Percentiles rank a stretch among this genome's conserved stretches.
Conservation (phyloP, 2,113 vertebrate genomes). For the Corvus cornix region DNA sequence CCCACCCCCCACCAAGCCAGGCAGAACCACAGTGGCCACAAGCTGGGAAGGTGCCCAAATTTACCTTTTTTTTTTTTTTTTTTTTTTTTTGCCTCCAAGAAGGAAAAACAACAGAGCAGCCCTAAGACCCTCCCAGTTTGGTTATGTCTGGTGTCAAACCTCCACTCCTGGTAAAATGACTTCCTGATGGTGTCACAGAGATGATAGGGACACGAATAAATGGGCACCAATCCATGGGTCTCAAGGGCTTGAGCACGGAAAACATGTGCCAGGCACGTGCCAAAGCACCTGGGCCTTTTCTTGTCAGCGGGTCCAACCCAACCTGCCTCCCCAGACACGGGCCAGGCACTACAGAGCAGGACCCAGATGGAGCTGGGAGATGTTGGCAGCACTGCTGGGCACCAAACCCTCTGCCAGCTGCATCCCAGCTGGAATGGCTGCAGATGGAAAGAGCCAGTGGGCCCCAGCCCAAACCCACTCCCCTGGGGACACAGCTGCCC, state of each 20-base stretch:
- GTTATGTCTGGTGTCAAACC: not conserved
- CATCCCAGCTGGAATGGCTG: not conserved
- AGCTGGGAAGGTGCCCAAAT: not conserved
- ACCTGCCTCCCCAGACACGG: rapidly evolving
- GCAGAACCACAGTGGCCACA: rapidly evolving
- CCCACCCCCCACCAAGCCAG: rapidly evolving
- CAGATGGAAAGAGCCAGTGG: not conserved
- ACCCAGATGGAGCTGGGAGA: not conserved
- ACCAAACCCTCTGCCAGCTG: not conserved
- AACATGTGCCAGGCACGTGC: rapidly evolving
- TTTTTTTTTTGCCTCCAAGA: not conserved
- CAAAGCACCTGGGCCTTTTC: not conserved
- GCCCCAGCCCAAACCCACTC: not conserved
- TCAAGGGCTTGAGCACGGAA: not conserved
- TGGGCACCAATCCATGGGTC: rapidly evolving
- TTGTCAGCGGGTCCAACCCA: rapidly evolving
- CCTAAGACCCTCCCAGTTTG: rapidly evolving
- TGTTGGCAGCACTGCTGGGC: not conserved
- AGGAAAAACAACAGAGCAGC: not conserved
- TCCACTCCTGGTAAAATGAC: not conserved
- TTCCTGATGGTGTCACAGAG: rapidly evolving
- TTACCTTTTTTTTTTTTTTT: not conserved
- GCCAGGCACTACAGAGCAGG: rapidly evolving
- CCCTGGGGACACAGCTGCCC: not conserved
- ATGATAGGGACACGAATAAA: rapidly evolving